Base-by-base conservation (phyloP, 2,113 vertebrate genomes). In the Meles meles region DNA sequence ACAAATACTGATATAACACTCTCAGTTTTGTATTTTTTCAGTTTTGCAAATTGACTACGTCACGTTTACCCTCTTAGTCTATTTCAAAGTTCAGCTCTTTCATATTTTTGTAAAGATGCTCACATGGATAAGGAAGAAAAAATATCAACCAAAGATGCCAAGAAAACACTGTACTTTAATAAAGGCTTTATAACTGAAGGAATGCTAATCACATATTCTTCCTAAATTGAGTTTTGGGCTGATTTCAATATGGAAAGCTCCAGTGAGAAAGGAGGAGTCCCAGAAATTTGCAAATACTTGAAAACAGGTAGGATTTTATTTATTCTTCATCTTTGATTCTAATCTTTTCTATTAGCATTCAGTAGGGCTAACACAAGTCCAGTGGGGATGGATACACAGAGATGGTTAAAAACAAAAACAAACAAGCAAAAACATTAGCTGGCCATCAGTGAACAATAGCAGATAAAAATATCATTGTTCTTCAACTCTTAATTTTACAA, bases 151-250 rank as follows among this genome's bases (percentile, higher is more conserved):
- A 67, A 90, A 88, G 10, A 18, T 42, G 47, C 63, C 92, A 96
- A 69, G 81, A 80, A 94, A 93, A 92, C 61, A 74, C 76, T 93
- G 92, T 65, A 59, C 52, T 90, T 94, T 90, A 92, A 92, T 94
- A 93, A 96, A 67, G 8, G 7, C 17, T 74, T 96, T 21, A 31
- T 47, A 83, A 88, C 27, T 7, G 37, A 57, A 93, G 42, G 72
- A 77, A 94, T 61, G 71, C 65, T 95, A 81, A 94, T 96, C 49
- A 92, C 83, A 92, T 34, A 63, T 88, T 96, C 79, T 74, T 12
- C 67, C 21, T 49, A 90, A 74, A 80, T 81, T 89, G 92, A 90
- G 10, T 88, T 77, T 69, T 88, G 84, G 85, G 37, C 37, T 93
- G 84, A 94, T 29, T 77, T 72, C 72, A 90, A 71, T 47, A 69